Evolutionary conservation across 2,888 invertebrate species (phyloP).

Genomic region (Beris morrisii): DNA sequence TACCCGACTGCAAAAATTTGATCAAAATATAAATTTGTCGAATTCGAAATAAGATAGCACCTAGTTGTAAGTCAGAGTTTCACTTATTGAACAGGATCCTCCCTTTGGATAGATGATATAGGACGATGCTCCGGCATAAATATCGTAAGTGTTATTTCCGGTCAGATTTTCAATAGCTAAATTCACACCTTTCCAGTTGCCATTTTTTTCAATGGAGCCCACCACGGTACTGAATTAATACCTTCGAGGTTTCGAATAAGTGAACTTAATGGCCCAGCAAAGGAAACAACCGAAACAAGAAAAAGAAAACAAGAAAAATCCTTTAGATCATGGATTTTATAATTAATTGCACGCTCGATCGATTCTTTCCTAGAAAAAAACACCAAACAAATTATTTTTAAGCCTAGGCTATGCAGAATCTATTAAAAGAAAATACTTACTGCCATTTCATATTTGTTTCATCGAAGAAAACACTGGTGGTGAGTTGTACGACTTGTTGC

Average conservation of each 20-base stretch:
- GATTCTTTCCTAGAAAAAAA: no score
- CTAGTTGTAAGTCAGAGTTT: neutral
- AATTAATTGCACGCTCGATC: no score
- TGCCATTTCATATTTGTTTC: no score
- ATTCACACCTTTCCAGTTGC: neutral
- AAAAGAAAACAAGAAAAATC: neutral
- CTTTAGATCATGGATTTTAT: no score
- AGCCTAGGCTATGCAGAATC: no score
- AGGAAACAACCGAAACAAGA: neutral
- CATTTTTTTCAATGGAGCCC: neutral
- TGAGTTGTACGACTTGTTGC: no score
- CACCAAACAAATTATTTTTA: no score
- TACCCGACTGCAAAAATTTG: neutral
- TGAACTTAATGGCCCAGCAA: neutral
- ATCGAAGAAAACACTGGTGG: no score
- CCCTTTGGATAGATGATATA: neutral
- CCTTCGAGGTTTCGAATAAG: neutral
- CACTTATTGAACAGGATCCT: neutral
- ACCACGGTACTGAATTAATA: conserved; percentile 2
- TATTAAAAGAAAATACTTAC: no score
- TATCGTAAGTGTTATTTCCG: neutral
- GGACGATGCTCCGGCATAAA: conserved; percentile 6
- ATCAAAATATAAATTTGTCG: neutral
- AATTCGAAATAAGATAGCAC: neutral
- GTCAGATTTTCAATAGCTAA: neutral